These are phyloP conservation scores for Aspidoscelis tigris DNA, from an alignment of 2,113 vertebrate species.

Conservation along the genomic window DNA sequence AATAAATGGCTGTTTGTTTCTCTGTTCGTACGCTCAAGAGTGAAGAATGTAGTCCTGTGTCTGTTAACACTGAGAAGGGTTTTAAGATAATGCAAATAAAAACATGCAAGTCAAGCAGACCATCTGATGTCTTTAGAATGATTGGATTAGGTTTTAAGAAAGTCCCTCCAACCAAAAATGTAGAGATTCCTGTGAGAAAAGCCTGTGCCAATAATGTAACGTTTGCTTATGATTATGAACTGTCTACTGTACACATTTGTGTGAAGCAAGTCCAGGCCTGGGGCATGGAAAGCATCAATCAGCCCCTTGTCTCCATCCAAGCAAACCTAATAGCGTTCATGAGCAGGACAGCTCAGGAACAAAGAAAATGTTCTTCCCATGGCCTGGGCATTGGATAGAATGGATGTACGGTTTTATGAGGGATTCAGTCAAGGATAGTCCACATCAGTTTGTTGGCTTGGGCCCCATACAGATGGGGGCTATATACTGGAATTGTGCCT, in stretches of 20 bases:
- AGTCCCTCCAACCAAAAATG: neutral
- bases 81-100: slow-evolving; percentile 4
- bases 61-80: slow-evolving; percentile 7
- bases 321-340: neutral
- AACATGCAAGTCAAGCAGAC: neutral
- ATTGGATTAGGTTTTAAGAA: neutral
- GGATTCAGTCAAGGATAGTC: too few species aligned
- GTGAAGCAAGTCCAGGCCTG: slow-evolving; percentile 26
- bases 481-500: too few species aligned
- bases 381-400: neutral
- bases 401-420: neutral
- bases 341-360: neutral
- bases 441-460: too few species aligned
- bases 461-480: too few species aligned
- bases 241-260: slow-evolving; percentile 9
- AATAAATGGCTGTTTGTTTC: neutral
- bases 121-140: slow-evolving; percentile 27
- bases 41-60: neutral
- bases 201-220: slow-evolving; percentile 11
- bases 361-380: neutral
- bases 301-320: slow-evolving; percentile 9
- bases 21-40: neutral
- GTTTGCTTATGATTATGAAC: slow-evolving; percentile 31
- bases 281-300: slow-evolving; percentile 18
- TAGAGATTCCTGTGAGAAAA: slow-evolving; percentile 9